Evolutionary conservation across 2,113 vertebrate species (phyloP), one percentile per base, ranked within the genome.

Genomic region (Hippocampus barbouri): DNA sequence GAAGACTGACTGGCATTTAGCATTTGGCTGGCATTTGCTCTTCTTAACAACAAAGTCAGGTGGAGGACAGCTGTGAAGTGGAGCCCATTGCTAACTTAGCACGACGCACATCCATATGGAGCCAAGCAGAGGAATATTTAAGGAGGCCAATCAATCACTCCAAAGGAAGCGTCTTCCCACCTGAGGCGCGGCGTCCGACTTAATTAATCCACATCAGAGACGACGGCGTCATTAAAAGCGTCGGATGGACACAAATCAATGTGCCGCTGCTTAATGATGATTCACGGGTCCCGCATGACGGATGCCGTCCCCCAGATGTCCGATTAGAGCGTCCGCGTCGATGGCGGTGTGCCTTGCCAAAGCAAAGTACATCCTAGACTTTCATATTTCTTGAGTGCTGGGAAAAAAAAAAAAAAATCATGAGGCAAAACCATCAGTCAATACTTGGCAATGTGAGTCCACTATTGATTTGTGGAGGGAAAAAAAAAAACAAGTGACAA

Each of bases 11-110:
- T 81, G 86, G 81, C 85, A 87, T 83, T 88, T 88, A 82, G 75
- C 79, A 85, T 88, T 86, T 83, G 62, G 66, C 71, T 83, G 79
- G 78, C 85, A 81, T 89, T 83, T 87, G 60, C 80, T 81, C 71
- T 54, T 75, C 73, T 38, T 78, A 79, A 88, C 82, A 89, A 84
- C 75, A 85, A 88, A 85, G 82, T 81, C 82, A 82, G 75, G 62
- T 72, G 41, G 82, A 85, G 80, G 82, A 68, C 80, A 82, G 61
- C 59, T 56, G 2, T 2, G 0, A 68, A 56, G 76, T 74, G 77
- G 73, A 78, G 79, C 53, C 15, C 16, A 74, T 27, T 54, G 65
- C 67, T 75, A 71, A 71, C 41, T 61, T 72, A 67, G 79, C 78
- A 66, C 77, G 2, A 69, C 75, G 51, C 69, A 74, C 60, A 43